Base-by-base conservation (phyloP, 2,113 vertebrate genomes). In the Alexandromys fortis region DNA sequence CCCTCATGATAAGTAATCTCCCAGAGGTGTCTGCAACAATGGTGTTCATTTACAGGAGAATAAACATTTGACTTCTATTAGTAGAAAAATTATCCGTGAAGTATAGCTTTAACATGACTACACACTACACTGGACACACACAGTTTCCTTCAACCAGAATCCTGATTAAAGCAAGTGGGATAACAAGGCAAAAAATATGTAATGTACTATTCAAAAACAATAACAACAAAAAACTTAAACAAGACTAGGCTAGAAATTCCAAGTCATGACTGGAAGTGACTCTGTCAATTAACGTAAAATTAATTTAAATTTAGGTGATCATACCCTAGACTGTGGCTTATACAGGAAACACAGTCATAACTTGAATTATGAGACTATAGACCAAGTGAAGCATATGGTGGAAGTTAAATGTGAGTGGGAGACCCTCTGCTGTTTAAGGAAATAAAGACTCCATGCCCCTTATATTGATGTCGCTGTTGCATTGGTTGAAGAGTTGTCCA, bases 21-120 rank as follows among this genome's bases (percentile, higher is more conserved):
- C 96, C 96, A 98, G 89, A 52, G 94, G 38, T 81, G 75, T 45
- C 19, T 42, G 28, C 42, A 68, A 75, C 7, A 42, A 13, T 42
- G 28, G 10, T 83, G 10, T 58, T 86, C 30, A 19, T 30, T 6
- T 7, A 63, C 19, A 13, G 13, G 30, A 35, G 42, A 79, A 3
- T 52, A 55, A 42, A 63, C 1, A 63, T 28, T 30, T 58, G 22
- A 58, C 47, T 86, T 76, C 12, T 42, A 26, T 89, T 85, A 45
- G n/a, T 77, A n/a, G 68, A 35, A 5, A 94, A 94, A 63, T 28
- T 47, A 72, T 47, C 4, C 4, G 47, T 16, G 4, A 76, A 28
- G 12, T 75, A 19, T 33, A 83, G 78, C 10, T 26, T 67, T 9
- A 52, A 90, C 26, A 52, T 52, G 33, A 33, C 26, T 38, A 75